Percentiles rank a stretch among this genome's conserved stretches.
Conservation (phyloP, 1,140 invertebrate species). For the Phthorimaea operculella region DNA sequence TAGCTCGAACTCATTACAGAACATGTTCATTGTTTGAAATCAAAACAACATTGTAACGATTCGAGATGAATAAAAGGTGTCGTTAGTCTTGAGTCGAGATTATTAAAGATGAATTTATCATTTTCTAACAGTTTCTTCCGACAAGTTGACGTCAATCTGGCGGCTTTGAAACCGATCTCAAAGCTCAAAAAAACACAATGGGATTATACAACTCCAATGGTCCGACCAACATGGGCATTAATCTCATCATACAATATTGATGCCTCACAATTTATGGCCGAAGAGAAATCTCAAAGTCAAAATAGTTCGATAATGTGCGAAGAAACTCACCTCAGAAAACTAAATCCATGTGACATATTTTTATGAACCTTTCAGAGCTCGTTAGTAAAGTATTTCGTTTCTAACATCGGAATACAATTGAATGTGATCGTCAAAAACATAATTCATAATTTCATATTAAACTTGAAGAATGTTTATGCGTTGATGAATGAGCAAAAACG, state of each 20-base stretch:
- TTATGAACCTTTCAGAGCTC: conserved; percentile 44
- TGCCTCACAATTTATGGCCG: conserved; percentile 59
- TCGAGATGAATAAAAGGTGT: too few species aligned
- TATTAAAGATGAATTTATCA: conserved; percentile 34
- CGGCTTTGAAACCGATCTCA: conserved; percentile 38
- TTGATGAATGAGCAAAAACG: conserved; percentile 29
- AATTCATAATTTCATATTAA: conserved; percentile 47
- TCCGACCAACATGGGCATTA: conserved; percentile 62
- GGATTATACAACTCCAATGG: conserved; percentile 61
- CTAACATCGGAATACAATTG: conserved; percentile 59
- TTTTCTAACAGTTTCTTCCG: conserved; percentile 26
- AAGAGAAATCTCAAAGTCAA: conserved; percentile 54
- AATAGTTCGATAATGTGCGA: conserved; percentile 62
- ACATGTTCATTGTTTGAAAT: too few species aligned
- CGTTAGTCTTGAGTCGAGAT: conserved; percentile 5
- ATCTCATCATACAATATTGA: conserved; percentile 66
- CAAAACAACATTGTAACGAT: too few species aligned
- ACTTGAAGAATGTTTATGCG: conserved; percentile 26
- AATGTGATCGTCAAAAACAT: conserved; percentile 56
- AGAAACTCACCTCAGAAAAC: conserved; percentile 52
- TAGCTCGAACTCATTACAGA: conserved; percentile 12
- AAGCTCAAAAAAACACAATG: conserved; percentile 59
- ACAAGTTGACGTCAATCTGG: conserved; percentile 44
- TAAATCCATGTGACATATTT: conserved; percentile 35
- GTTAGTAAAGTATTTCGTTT: conserved; percentile 54